Conservation (phyloP, 2,113 vertebrate genomes). For the Onychostruthus taczanowskii region DNA sequence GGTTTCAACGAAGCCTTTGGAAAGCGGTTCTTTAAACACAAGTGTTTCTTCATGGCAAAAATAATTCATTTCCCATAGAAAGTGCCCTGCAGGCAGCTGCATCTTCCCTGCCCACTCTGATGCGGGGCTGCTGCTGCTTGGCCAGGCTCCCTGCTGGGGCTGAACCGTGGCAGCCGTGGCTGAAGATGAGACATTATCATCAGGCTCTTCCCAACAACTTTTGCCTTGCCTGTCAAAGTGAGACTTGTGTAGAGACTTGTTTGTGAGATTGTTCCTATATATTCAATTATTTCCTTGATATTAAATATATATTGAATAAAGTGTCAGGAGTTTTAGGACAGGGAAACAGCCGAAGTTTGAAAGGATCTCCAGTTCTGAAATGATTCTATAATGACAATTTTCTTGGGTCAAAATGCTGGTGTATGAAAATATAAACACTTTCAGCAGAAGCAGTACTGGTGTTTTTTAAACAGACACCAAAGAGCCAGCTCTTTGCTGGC, state of each 20-base stretch:
- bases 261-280: background rate
- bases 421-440: background rate
- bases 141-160: background rate
- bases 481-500: background rate
- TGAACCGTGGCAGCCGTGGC: background rate
- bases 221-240: background rate
- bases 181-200: background rate
- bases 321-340: background rate
- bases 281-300: background rate
- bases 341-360: background rate
- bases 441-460: background rate
- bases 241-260: background rate
- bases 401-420: background rate
- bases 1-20: background rate
- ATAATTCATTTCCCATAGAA: background rate
- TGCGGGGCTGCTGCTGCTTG: background rate
- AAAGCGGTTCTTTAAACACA: background rate
- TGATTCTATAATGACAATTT: background rate
- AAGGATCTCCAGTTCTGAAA: background rate
- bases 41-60: background rate
- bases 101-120: background rate
- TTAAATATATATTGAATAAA: background rate
- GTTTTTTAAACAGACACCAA: background rate
- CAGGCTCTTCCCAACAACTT: background rate
- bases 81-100: background rate